Conservation (phyloP, 2,797 vertebrate genomes). For the Arrhamphus sclerolepis region DNA sequence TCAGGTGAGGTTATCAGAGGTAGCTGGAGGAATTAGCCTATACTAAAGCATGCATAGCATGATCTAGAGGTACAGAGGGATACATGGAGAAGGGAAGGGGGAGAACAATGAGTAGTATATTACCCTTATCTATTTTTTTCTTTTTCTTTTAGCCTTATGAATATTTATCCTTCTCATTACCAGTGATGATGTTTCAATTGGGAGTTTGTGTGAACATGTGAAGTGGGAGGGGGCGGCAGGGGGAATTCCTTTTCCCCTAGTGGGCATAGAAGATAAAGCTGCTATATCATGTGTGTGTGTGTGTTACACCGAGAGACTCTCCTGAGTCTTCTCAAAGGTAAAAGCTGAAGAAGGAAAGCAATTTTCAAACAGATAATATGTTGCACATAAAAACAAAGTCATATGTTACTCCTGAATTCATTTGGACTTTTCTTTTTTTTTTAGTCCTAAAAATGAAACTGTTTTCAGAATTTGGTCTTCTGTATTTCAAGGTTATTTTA, state of each 20-base stretch:
- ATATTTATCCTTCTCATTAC: slow-evolving; percentile 76
- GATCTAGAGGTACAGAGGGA: slow-evolving; percentile 57
- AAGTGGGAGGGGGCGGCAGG: slow-evolving; percentile 11
- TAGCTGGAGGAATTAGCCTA: slow-evolving; percentile 57
- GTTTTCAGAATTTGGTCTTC: background rate
- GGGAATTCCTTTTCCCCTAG: slow-evolving; percentile 29
- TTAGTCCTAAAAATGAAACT: too few species aligned
- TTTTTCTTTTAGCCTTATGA: slow-evolving; percentile 64
- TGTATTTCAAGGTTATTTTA: slow-evolving; percentile 6
- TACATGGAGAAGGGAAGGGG: slow-evolving; percentile 29
- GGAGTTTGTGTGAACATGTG: slow-evolving; percentile 53
- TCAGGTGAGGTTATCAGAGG: slow-evolving; percentile 64
- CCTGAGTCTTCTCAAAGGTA: slow-evolving; percentile 10
- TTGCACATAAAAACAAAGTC: too few species aligned
- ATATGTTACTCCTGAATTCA: too few species aligned
- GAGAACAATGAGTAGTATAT: slow-evolving; percentile 64
- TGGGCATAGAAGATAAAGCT: slow-evolving; percentile 9
- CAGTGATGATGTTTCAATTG: slow-evolving; percentile 73
- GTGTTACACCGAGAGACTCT: slow-evolving; percentile 3
- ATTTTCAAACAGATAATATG: background rate
- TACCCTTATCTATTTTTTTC: slow-evolving; percentile 67
- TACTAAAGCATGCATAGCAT: slow-evolving; percentile 59
- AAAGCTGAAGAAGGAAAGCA: background rate
- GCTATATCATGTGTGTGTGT: too few species aligned
- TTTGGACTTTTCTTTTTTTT: too few species aligned